A percentile compares a stretch with the other conserved stretches of the same genome.
phyloP scores from a whole-genome alignment of 2,113 vertebrate species.

The Cairina moschata region DNA sequence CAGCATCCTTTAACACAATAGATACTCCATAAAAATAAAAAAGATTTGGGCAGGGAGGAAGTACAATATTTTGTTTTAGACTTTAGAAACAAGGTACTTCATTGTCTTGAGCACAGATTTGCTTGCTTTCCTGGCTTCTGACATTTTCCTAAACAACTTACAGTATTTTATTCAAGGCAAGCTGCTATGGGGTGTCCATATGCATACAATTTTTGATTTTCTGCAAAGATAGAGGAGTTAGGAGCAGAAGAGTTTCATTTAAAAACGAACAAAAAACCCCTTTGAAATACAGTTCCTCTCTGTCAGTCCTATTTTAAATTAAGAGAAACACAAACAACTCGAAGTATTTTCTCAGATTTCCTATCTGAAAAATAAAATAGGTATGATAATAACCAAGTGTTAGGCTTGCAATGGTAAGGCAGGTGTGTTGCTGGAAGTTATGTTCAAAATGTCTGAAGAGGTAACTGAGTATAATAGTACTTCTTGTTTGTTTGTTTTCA shows the following conservation, averaged over 20 bases:
- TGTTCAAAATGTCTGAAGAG: background rate
- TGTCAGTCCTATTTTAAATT: background rate
- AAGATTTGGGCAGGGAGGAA: conserved; percentile 35
- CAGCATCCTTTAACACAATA: conserved; percentile 2
- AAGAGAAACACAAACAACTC: background rate
- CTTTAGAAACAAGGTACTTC: conserved; percentile 45
- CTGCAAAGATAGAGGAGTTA: background rate
- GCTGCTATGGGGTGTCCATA: background rate
- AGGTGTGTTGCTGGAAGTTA: background rate
- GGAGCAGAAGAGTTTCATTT: background rate
- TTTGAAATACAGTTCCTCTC: background rate
- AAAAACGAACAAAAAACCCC: background rate
- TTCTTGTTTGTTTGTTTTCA: background rate
- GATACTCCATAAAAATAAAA: conserved; percentile 5
- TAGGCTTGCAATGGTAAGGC: background rate
- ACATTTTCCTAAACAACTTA: background rate
- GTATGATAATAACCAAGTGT: background rate
- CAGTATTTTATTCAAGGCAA: background rate
- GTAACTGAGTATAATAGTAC: background rate
- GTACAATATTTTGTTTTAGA: conserved; percentile 33
- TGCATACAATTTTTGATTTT: background rate
- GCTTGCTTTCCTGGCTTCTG: background rate
- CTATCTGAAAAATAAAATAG: background rate
- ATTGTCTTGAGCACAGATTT: conserved; percentile 13
- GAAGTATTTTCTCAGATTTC: background rate